Evolutionary conservation across 2,113 vertebrate species (phyloP), one percentile per base, ranked within the genome.

Genomic region (Oncorhynchus kisutch): DNA sequence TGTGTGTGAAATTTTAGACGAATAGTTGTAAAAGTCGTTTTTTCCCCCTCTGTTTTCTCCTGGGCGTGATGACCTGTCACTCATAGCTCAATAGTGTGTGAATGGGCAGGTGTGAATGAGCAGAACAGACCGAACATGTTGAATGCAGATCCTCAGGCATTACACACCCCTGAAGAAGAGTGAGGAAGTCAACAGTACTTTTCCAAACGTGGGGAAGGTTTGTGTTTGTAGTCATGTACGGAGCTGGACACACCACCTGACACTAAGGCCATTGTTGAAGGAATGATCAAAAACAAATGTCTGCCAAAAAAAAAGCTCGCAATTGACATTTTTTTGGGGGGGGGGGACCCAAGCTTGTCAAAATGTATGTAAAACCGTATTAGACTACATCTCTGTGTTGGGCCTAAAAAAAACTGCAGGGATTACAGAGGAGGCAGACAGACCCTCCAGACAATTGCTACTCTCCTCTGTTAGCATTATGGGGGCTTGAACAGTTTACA

Each of bases 71-170:
- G 5, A 31, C 22, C 45, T 48, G 68, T 49, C 68, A 25, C 18
- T 48, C 45, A 29, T 69, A 69, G 7, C n/a, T 70, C 68, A 34
- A 14, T 12, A 25, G 12, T 24, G n/a, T 49, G 39, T 49, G 39
- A 49, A 48, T n/a, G 45, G 11, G 34, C 1, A 29, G 18, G 39
- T 49, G 68, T 70, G 39, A 27, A 5, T 20, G 59, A 22, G 20
- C 18, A 62, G 59, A 62, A 24, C 68, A 49, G 68, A 70, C 39
- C 5, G 45, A 70, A 70, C 68, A 70, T 49, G 68, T 49, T 48
- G 45, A 70, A 70, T 70, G 39, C 68, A 49, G 34, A 69, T 48
- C 67, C 67, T 22, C 12, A 68, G 67, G 67, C 67, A 39, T n/a
- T n/a, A n/a, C 67, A 39, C 31, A 31, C 66, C 62, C 62, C 9